Evolutionary conservation across 2,888 invertebrate species (phyloP).

Genomic region (Dastarcus helophoroides): DNA sequence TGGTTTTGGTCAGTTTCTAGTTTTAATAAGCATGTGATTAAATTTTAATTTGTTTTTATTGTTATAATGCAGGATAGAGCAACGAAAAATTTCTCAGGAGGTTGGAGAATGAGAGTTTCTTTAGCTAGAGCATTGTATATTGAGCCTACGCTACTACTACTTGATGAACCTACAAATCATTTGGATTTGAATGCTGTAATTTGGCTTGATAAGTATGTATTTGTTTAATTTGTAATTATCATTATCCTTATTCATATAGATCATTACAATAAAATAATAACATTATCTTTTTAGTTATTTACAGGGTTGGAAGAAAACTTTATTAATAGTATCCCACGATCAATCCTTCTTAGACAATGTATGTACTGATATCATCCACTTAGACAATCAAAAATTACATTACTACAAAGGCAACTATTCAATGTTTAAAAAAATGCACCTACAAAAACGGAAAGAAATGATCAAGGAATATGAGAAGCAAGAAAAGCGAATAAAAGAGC

Average conservation of each 20-base stretch:
- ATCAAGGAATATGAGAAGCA: conserved; percentile 97
- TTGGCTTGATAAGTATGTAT: conserved; percentile 94
- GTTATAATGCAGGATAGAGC: conserved; percentile 50
- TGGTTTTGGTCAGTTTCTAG: too few relatives aligned
- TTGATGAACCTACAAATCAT: conserved; percentile 99
- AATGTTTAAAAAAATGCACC: conserved; percentile 98
- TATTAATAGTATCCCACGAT: conserved; percentile 98
- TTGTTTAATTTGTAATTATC: too few relatives aligned
- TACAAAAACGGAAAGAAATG: conserved; percentile 90
- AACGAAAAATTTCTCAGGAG: conserved; percentile 82
- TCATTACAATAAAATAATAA: neutral
- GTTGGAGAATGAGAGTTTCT: conserved; percentile 99
- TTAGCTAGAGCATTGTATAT: conserved; percentile 91
- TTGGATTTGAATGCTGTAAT: conserved; percentile 98
- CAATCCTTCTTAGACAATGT: conserved; percentile 99
- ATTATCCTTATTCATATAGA: neutral
- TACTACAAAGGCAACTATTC: conserved; percentile 98
- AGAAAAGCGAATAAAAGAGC: conserved; percentile 86
- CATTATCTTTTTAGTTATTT: conserved; percentile 57
- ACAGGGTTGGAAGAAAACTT: conserved; percentile 97
- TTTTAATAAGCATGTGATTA: too few relatives aligned
- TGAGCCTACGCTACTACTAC: conserved; percentile 90
- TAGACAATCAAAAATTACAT: conserved; percentile 86
- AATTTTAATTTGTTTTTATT: too few relatives aligned
- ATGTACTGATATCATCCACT: conserved; percentile 96